phyloP scores from a whole-genome alignment of 2,888 invertebrate genomes.

The Dione vanillae region DNA sequence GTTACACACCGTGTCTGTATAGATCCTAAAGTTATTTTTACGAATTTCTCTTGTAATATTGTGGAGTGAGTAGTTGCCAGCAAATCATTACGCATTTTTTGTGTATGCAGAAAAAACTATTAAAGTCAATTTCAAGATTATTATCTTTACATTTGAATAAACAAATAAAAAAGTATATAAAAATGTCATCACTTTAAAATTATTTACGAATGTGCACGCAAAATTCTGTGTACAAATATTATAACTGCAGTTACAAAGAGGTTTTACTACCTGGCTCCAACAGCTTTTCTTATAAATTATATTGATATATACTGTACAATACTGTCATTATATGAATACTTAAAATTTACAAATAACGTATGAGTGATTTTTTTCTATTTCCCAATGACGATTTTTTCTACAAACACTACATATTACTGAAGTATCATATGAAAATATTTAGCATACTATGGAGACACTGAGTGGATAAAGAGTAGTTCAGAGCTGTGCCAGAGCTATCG shows the following conservation, averaged over 20 bases:
- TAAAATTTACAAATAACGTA: neutral
- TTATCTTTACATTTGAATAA: constrained; percentile 5
- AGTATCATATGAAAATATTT: no score
- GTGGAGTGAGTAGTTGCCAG: neutral
- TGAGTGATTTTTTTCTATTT: no score
- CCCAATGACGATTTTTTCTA: no score
- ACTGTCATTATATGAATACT: no score
- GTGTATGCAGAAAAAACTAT: neutral
- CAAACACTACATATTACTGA: no score
- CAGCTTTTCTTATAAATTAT: neutral
- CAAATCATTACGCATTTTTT: constrained; percentile 3
- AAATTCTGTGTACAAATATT: neutral
- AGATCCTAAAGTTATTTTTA: neutral
- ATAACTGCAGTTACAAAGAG: neutral
- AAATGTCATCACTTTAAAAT: constrained; percentile 6
- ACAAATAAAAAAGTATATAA: neutral
- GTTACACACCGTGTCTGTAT: neutral
- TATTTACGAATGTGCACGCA: neutral
- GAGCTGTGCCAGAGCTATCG: no score
- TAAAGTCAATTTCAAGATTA: constrained; percentile 11
- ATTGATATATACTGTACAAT: neutral
- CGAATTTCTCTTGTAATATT: constrained; percentile 7
- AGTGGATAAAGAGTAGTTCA: no score
- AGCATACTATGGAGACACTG: no score
- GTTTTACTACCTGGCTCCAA: neutral